A percentile compares a stretch with the other conserved stretches of the same genome.
Evolutionary conservation across 2,113 vertebrate species (phyloP).

Genomic region (Arizona elegans): DNA sequence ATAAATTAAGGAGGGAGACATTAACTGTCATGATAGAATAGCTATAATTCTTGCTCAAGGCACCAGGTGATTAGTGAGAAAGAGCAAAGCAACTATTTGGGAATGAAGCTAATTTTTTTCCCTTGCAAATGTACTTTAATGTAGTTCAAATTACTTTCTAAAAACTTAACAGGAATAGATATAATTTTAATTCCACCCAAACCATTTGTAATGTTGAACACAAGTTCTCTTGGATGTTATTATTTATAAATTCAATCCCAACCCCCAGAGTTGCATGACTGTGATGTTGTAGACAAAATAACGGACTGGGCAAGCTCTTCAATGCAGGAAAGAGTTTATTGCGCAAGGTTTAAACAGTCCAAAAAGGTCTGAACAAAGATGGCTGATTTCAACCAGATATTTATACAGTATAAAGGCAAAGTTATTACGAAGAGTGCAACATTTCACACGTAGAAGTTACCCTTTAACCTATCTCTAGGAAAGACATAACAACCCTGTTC

Average conservation of each 20-base stretch:
- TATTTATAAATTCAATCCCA: neutral
- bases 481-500: too few species aligned
- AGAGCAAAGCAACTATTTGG: neutral
- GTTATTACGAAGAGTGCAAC: too few species aligned
- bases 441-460: too few species aligned
- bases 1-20: conserved; percentile 28
- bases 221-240: neutral
- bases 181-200: neutral
- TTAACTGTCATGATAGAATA: neutral
- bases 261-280: neutral
- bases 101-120: neutral
- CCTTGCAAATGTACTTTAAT: neutral
- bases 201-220: neutral
- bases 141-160: neutral
- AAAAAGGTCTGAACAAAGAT: too few species aligned
- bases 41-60: conserved; percentile 15
- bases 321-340: too few species aligned
- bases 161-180: neutral
- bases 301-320: too few species aligned
- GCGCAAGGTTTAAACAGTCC: too few species aligned
- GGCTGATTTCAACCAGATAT: too few species aligned
- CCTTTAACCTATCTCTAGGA: too few species aligned
- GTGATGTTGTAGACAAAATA: too few species aligned
- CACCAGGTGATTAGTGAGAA: neutral
- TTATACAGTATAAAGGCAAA: too few species aligned